phyloP scores from a whole-genome alignment of 92 coral and sea anemone genomes.

The Zoanthus sociatus region DNA sequence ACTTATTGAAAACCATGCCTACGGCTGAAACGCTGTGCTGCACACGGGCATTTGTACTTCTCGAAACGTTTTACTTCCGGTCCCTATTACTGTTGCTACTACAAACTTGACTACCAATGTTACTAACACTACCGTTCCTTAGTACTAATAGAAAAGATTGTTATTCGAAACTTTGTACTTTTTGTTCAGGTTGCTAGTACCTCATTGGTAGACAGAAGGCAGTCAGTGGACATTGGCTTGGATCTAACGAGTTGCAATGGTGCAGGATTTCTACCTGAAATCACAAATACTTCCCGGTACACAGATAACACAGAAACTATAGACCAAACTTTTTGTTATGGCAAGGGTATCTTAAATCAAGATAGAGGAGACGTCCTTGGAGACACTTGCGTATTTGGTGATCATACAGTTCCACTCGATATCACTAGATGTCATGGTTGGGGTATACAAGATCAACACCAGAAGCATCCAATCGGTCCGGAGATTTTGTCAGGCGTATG shows the following conservation, averaged over 20 bases:
- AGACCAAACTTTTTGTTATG: constrained; percentile 20
- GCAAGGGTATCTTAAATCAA: constrained; percentile 21
- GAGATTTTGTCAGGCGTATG: neutral
- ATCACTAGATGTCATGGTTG: constrained; percentile 35
- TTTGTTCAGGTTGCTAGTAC: constrained; percentile 16
- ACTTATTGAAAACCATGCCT: too few relatives aligned
- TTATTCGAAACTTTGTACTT: neutral
- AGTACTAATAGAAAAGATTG: too few relatives aligned
- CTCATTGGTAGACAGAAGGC: neutral
- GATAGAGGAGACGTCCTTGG: neutral
- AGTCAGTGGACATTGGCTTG: constrained; percentile 11
- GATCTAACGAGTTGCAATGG: constrained; percentile 57
- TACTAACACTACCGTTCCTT: too few relatives aligned
- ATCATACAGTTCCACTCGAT: neutral
- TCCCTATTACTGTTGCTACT: too few relatives aligned
- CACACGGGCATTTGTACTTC: too few relatives aligned
- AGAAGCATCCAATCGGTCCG: neutral
- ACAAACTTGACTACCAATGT: too few relatives aligned
- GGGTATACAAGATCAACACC: constrained; percentile 8
- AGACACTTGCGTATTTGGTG: neutral
- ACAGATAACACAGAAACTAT: neutral
- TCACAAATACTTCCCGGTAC: neutral
- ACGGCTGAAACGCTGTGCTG: too few relatives aligned
- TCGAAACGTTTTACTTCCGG: too few relatives aligned
- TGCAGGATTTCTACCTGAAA: constrained; percentile 39